Percentiles rank a stretch among this genome's conserved stretches.
These are phyloP conservation scores for Andrena minutula DNA, from an alignment of 2,888 invertebrate species.

Conservation along the genomic window DNA sequence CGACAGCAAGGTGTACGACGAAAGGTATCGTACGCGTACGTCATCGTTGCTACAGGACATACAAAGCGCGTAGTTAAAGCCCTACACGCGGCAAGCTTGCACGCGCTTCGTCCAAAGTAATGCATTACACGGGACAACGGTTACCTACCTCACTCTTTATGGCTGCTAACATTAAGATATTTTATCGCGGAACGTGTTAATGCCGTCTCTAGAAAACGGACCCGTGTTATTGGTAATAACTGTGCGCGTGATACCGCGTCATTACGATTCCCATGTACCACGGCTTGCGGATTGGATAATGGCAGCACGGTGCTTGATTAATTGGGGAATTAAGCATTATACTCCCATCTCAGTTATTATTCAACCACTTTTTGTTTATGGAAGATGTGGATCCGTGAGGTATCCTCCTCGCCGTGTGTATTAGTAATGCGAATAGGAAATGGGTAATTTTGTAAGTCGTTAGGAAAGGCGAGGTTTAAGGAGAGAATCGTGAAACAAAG, in stretches of 20 bases:
- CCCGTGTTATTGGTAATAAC: conserved; percentile 2
- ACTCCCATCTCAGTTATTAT: no score
- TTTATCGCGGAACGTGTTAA: conserved; percentile 43
- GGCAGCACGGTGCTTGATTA: no score
- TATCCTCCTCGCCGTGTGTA: no score
- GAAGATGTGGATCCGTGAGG: no score
- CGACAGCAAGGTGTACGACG: conserved; percentile 38
- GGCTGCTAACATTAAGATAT: conserved; percentile 34
- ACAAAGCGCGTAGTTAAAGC: conserved; percentile 36
- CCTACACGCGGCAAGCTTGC: conserved; percentile 9
- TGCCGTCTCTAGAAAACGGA: conserved; percentile 26
- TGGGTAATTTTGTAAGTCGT: no score
- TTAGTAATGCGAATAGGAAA: no score
- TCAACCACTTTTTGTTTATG: no score
- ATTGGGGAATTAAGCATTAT: no score
- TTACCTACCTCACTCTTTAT: conserved; percentile 32
- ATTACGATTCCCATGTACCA: conserved; percentile 5
- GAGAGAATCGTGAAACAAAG: no score
- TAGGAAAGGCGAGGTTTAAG: no score
- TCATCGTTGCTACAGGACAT: conserved; percentile 27
- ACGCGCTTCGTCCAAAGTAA: conserved; percentile 26
- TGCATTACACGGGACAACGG: conserved; percentile 31
- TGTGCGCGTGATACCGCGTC: background rate
- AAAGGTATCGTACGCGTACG: conserved; percentile 26
- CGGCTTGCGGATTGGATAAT: background rate